Evolutionary conservation across 2,888 invertebrate species (phyloP).

Genomic region (Acanthosepion pharaonis): DNA sequence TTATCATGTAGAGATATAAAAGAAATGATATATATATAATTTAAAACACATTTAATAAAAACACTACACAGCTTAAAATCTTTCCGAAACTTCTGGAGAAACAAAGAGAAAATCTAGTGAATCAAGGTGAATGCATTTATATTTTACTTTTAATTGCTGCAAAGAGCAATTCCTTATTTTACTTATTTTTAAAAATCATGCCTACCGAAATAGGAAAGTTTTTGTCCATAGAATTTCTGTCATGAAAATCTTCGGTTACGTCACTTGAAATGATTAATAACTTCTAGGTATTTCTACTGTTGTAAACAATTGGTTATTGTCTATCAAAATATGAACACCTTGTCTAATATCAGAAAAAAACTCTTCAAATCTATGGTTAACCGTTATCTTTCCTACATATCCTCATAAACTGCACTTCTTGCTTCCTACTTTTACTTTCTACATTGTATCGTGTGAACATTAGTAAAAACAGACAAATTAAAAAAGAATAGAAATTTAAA

Average conservation of each 20-base stretch:
- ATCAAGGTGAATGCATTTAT: not conserved
- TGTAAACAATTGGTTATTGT: not conserved
- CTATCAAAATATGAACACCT: not conserved
- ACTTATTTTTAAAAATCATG: not conserved
- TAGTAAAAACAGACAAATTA: too few species aligned
- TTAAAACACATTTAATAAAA: not conserved
- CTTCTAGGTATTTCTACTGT: too few species aligned
- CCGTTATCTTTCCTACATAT: too few species aligned
- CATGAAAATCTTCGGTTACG: not conserved
- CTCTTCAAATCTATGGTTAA: not conserved
- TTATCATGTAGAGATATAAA: not conserved
- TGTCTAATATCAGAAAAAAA: not conserved
- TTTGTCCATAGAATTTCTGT: not conserved
- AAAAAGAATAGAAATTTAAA: not conserved
- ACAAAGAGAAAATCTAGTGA: not conserved
- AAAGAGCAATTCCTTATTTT: not conserved
- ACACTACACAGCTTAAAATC: not conserved
- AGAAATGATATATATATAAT: not conserved
- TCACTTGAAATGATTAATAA: not conserved
- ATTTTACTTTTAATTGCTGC: not conserved
- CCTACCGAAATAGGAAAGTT: not conserved
- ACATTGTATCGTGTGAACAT: too few species aligned
- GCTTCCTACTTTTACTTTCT: too few species aligned
- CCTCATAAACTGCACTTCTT: too few species aligned
- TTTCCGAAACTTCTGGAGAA: not conserved